Conservation (phyloP, 2,888 invertebrate genomes). For the Acanthococcus lagerstroemiae region DNA sequence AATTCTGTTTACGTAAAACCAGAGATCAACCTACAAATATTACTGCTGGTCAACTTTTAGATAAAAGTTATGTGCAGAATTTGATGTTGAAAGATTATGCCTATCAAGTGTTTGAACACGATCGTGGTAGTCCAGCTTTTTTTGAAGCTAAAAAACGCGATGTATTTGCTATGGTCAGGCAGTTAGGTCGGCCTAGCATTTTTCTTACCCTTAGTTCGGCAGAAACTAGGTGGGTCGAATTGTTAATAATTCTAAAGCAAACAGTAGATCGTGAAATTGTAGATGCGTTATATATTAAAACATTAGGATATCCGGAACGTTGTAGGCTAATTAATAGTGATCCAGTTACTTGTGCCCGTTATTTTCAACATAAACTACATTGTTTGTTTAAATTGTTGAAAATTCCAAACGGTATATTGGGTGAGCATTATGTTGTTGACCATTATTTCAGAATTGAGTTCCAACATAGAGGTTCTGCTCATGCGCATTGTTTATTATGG, state of each 20-base stretch:
- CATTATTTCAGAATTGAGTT: constrained; percentile 33
- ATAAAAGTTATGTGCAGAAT: neutral
- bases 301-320: constrained; percentile 16
- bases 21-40: neutral
- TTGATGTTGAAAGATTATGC: neutral
- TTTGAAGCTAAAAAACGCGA: constrained; percentile 23
- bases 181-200: constrained; percentile 33
- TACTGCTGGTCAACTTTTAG: neutral
- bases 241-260: constrained; percentile 33
- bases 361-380: constrained; percentile 33
- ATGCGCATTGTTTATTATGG: constrained; percentile 32
- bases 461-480: constrained; percentile 33
- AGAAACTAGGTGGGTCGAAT: constrained; percentile 33
- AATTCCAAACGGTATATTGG: constrained; percentile 25
- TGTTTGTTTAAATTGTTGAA: constrained; percentile 23
- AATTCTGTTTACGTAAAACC: neutral
- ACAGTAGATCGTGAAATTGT: neutral
- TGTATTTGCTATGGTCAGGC: constrained; percentile 33
- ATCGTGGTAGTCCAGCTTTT: neutral
- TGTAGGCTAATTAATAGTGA: constrained; percentile 33
- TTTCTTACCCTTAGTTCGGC: constrained; percentile 34
- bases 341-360: constrained; percentile 35
- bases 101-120: neutral
- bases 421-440: constrained; percentile 25
- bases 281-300: neutral